Percentiles rank a stretch among this genome's conserved stretches.
These are phyloP conservation scores for Sarcophilus harrisii DNA, from an alignment of 2,797 vertebrate genomes.

Conservation along the genomic window DNA sequence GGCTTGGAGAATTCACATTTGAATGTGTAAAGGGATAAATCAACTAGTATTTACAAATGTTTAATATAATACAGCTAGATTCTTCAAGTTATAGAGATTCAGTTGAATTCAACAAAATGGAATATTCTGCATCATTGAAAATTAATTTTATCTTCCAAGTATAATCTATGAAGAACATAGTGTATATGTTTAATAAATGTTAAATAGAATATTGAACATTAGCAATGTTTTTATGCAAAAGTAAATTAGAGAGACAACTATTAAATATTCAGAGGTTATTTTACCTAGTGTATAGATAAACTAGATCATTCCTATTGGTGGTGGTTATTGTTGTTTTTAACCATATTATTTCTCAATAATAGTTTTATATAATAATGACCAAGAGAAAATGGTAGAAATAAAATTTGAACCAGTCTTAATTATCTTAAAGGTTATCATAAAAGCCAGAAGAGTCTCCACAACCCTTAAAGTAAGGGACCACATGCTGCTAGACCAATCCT, in stretches of 20 bases:
- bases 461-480: not conserved
- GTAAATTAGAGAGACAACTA: not conserved
- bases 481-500: not conserved
- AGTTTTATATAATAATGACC: not conserved
- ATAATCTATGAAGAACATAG: not conserved
- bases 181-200: not conserved
- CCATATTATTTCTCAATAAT: not conserved
- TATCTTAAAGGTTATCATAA: constrained; percentile 17
- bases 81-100: not conserved
- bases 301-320: not conserved
- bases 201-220: not conserved
- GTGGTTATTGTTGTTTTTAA: not conserved
- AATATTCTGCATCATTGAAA: not conserved
- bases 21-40: not conserved
- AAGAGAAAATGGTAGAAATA: constrained; percentile 36
- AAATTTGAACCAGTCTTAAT: constrained; percentile 11
- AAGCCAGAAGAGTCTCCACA: not conserved
- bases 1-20: not conserved
- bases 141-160: not conserved
- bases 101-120: not conserved
- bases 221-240: not conserved
- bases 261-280: not conserved
- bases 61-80: not conserved
- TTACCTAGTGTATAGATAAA: not conserved
- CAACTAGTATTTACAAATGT: not conserved